phyloP scores from a whole-genome alignment of 2,797 vertebrate genomes.

The Intellagama lesueurii region DNA sequence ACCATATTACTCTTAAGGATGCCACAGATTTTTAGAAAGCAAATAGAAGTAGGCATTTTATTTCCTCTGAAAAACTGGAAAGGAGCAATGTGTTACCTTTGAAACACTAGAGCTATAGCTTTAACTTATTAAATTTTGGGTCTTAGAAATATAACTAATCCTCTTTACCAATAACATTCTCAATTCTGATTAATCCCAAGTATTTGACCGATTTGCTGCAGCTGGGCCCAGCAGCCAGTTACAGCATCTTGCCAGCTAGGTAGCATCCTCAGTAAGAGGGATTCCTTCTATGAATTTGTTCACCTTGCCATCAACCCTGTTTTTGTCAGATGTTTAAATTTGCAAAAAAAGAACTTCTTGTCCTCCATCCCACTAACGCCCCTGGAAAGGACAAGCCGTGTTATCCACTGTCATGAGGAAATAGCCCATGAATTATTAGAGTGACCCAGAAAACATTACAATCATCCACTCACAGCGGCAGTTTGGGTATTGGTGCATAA shows the following conservation, averaged over 20 bases:
- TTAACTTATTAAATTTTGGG: no score
- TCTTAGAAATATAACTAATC: neutral
- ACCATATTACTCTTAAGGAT: no score
- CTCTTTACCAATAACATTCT: neutral
- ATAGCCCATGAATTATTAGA: slow-evolving; percentile 76
- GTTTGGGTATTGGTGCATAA: slow-evolving; percentile 64
- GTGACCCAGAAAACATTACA: slow-evolving; percentile 73
- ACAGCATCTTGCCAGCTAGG: neutral
- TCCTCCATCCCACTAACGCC: slow-evolving; percentile 34
- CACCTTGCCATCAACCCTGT: slow-evolving; percentile 32
- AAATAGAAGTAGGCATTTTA: no score
- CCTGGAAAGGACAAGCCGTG: slow-evolving; percentile 67
- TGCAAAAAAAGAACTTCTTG: slow-evolving; percentile 42
- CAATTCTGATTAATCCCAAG: neutral
- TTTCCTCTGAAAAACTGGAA: neutral
- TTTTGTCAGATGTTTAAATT: slow-evolving; percentile 47
- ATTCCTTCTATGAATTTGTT: slow-evolving; percentile 14
- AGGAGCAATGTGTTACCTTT: no score
- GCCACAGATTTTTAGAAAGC: no score
- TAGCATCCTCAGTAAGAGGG: neutral
- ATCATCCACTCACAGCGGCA: slow-evolving; percentile 62
- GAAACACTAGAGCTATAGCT: no score
- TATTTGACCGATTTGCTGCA: neutral
- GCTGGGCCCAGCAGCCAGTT: neutral
- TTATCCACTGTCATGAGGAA: slow-evolving; percentile 65